phyloP scores from a whole-genome alignment of 2,113 vertebrate species.

The Pseudorhombus dupliciocellatus region DNA sequence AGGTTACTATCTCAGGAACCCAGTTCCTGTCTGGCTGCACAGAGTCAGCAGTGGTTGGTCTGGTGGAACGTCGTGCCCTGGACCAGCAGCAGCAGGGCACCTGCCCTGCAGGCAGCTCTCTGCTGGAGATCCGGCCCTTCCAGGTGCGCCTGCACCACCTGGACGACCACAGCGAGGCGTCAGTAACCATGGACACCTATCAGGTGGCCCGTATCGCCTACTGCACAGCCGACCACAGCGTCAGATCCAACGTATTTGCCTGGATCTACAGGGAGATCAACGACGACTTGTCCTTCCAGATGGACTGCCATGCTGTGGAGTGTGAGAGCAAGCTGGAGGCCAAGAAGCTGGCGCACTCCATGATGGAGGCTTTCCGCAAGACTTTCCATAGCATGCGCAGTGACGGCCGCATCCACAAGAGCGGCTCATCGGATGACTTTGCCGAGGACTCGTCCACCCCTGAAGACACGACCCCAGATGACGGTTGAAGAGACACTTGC shows the following conservation, averaged over 20 bases:
- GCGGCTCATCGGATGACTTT: slow-evolving; percentile 89
- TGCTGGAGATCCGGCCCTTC: slow-evolving; percentile 97
- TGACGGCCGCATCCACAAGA: slow-evolving; percentile 94
- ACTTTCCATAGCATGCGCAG: slow-evolving; percentile 99
- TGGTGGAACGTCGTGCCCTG: slow-evolving; percentile 87
- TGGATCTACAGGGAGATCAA: slow-evolving; percentile 99
- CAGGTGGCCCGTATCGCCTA: slow-evolving; percentile 99
- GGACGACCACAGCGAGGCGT: slow-evolving; percentile 89
- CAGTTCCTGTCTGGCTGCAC: slow-evolving; percentile 97
- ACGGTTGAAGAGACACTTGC: slow-evolving; percentile 65
- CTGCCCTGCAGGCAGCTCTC: slow-evolving; percentile 80
- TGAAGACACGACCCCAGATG: slow-evolving; percentile 80
- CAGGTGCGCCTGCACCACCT: slow-evolving; percentile 97
- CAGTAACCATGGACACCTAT: slow-evolving; percentile 95
- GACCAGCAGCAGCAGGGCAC: slow-evolving; percentile 79
- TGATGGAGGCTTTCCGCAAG: slow-evolving; percentile 99
- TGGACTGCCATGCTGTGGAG: slow-evolving; percentile 98
- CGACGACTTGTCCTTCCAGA: slow-evolving; percentile 97
- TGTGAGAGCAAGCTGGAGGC: slow-evolving; percentile 98
- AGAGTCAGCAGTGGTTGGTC: slow-evolving; percentile 92
- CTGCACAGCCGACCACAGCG: slow-evolving; percentile 96
- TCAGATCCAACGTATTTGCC: slow-evolving; percentile 95
- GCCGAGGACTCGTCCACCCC: slow-evolving; percentile 90
- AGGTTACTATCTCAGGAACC: slow-evolving; percentile 91
- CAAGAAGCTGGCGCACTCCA: slow-evolving; percentile 97